Base-by-base conservation (phyloP, 2,888 invertebrate species). In the Linnaemya vulpina region DNA sequence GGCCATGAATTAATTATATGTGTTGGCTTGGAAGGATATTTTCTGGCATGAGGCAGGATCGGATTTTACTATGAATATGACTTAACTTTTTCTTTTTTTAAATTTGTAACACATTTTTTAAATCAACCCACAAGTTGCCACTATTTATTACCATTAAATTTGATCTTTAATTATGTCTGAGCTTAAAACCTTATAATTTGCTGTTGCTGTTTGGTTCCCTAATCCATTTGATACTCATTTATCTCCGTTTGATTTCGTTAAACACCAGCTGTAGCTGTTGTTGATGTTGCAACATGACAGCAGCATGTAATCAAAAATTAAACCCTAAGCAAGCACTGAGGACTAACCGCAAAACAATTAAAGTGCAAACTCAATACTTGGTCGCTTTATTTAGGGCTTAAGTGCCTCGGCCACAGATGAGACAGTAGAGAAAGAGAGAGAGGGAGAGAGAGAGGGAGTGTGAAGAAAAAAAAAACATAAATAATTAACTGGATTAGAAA, bases 1-100 rank as follows among this genome's bases (percentile, higher is more conserved):
- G 79, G 75, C 86, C 88, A 88, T 89, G 88, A 89, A 91, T 91
- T 91, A 91, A 90, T 90, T 91, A 91, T 91, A 88, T 88, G 90
- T 89, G 89, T 89, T 88, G 88, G 10, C 82, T 70, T 22, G 1
- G 15, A 58, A 30, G 20, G 20, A 35, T 43, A 22, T 20, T 13
- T 17, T 17, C 17, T 43, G n/a, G n/a, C n/a, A 10, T 10, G 15
- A 9, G 15, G 63, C 22, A 1, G 51, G 38, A 30, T 46, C 3
- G 30, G n/a, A 8, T 17, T 8, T 38, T 63, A 17, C 30, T 17
- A 35, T 25, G 49, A 7, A 38, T 55, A 22, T n/a, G 25, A 9
- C 43, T 35, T n/a, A 30, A 30, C 3, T 10, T 62, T 62, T 30
- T 11, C 5, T 30, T 30, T 30, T 30, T 3, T 30, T 30, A 55